A percentile compares a stretch with the other conserved stretches of the same genome.
Evolutionary conservation across 2,797 vertebrate species (phyloP).

Genomic region (Austrolebias charrua): DNA sequence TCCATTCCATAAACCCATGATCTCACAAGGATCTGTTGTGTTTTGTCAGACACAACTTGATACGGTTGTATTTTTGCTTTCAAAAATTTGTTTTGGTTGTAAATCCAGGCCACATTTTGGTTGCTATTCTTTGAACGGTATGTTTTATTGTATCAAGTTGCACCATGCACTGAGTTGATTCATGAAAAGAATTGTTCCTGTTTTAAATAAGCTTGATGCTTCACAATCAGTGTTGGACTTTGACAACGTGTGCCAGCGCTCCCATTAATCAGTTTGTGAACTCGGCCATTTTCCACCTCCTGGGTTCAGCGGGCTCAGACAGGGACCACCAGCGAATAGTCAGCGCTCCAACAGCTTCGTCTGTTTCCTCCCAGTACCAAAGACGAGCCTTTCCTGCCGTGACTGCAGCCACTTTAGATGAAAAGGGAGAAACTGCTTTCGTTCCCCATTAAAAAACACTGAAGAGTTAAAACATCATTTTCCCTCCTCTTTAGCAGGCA

Average conservation of each 20-base stretch:
- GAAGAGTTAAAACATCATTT: slow-evolving; percentile 76
- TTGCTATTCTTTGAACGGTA: background rate
- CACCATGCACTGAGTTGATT: slow-evolving; percentile 20
- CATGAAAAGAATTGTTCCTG: slow-evolving; percentile 59
- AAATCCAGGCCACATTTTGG: no score
- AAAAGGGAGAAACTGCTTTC: slow-evolving; percentile 50
- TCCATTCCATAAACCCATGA: slow-evolving; percentile 42
- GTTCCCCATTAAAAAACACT: slow-evolving; percentile 76
- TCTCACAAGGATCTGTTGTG: slow-evolving; percentile 33
- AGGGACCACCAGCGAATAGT: slow-evolving; percentile 66
- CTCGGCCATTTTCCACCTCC: slow-evolving; percentile 77
- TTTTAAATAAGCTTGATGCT: slow-evolving; percentile 49
- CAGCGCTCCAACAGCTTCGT: slow-evolving; percentile 76
- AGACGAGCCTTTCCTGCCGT: slow-evolving; percentile 45
- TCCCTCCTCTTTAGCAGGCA: slow-evolving; percentile 74
- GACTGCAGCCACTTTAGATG: slow-evolving; percentile 54
- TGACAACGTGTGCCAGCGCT: slow-evolving; percentile 71
- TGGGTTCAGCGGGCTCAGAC: slow-evolving; percentile 76
- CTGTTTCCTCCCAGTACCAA: slow-evolving; percentile 68
- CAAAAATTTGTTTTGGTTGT: no score
- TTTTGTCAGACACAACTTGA: no score
- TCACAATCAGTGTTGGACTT: slow-evolving; percentile 75
- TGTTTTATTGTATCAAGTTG: slow-evolving; percentile 7
- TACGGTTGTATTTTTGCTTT: no score
- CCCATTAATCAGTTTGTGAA: slow-evolving; percentile 84